phyloP scores from a whole-genome alignment of 2,797 vertebrate species.

The Paramormyrops hopkinsi region DNA sequence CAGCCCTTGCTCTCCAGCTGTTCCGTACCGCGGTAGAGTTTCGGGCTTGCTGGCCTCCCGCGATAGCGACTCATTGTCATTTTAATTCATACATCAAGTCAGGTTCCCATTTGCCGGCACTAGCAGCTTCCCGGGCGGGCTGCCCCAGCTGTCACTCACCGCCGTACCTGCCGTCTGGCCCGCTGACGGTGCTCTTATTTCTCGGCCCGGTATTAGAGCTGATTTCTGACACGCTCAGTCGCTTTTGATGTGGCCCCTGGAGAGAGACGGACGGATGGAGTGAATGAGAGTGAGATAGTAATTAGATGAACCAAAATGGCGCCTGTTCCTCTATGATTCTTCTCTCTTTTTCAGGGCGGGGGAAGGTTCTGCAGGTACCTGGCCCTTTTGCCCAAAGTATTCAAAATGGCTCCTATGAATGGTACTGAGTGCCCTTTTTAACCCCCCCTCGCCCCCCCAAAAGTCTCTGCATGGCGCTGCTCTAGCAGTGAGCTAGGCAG shows the following conservation, averaged over 20 bases:
- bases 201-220: neutral
- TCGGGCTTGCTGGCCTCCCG: neutral
- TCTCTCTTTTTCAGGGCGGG: neutral
- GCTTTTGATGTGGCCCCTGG: neutral
- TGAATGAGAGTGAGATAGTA: neutral
- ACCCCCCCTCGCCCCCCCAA: neutral
- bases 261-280: neutral
- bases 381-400: neutral
- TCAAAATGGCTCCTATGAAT: neutral
- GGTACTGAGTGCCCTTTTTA: neutral
- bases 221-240: neutral
- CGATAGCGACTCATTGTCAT: slow-evolving; percentile 15
- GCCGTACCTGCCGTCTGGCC: neutral
- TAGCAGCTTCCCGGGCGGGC: neutral
- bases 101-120: neutral
- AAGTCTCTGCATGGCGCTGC: neutral
- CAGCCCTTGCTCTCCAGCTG: slow-evolving; percentile 7
- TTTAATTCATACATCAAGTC: slow-evolving; percentile 17
- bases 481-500: neutral
- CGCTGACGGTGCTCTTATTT: neutral
- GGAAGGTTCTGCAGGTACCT: neutral
- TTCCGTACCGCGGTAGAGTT: neutral
- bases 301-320: neutral
- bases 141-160: neutral
- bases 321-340: neutral